Evolutionary conservation across 53 echinoderm and acorn worm species (phyloP).

Genomic region (Arbacia lixula): DNA sequence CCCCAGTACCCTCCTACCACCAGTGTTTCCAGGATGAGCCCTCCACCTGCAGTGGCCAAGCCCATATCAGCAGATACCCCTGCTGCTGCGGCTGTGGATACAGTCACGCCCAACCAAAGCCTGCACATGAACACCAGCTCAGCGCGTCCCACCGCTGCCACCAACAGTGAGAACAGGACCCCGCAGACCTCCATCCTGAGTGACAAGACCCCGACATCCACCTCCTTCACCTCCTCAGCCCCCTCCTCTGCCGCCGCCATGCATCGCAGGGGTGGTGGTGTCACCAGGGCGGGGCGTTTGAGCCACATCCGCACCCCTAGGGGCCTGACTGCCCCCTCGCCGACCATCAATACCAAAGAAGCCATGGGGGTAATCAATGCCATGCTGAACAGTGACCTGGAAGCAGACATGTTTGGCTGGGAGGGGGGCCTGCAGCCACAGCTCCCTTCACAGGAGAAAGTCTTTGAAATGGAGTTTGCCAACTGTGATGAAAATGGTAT

Average conservation of each 20-base stretch:
- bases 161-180: slow-evolving; percentile 5
- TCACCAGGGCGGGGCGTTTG: slow-evolving; percentile 45
- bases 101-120: slow-evolving; percentile 51
- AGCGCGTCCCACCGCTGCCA: neutral
- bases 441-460: slow-evolving; percentile 47
- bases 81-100: neutral
- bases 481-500: slow-evolving; percentile 25
- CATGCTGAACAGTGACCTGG: slow-evolving; percentile 82
- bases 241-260: neutral
- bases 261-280: slow-evolving; percentile 6
- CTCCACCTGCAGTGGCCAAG: neutral
- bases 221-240: slow-evolving; percentile 5
- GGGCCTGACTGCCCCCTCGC: slow-evolving; percentile 81
- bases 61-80: neutral
- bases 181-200: slow-evolving; percentile 23
- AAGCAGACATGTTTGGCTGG: slow-evolving; percentile 48
- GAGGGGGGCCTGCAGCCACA: slow-evolving; percentile 19
- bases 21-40: neutral
- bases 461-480: slow-evolving; percentile 72
- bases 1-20: slow-evolving; percentile 1
- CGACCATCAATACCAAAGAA: slow-evolving; percentile 95
- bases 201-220: slow-evolving; percentile 38
- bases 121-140: slow-evolving; percentile 43
- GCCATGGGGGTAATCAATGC: slow-evolving; percentile 83
- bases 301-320: slow-evolving; percentile 75